Conservation (phyloP, 2,888 invertebrate genomes). For the Nephrotoma guestfalica region DNA sequence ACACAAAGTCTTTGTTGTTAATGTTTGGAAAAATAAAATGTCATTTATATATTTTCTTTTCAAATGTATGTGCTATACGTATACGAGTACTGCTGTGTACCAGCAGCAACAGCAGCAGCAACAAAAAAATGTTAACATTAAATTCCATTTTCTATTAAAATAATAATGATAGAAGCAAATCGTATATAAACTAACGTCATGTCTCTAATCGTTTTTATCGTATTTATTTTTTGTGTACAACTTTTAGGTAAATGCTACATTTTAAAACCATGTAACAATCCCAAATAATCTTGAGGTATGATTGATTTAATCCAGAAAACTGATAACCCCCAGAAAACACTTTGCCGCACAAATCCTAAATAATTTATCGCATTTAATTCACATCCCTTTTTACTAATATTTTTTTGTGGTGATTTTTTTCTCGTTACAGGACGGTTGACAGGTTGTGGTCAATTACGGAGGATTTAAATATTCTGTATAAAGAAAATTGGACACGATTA, state of each 20-base stretch:
- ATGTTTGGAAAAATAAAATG: not conserved
- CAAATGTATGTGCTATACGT: not conserved
- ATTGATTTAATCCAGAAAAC: not conserved
- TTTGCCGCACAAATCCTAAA: not conserved
- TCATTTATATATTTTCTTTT: not conserved
- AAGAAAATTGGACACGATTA: constrained; percentile 80
- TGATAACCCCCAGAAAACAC: not conserved
- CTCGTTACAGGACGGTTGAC: constrained; percentile 47
- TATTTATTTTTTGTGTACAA: not conserved
- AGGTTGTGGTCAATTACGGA: constrained; percentile 75
- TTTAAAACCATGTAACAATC: not conserved
- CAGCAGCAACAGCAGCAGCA: not conserved
- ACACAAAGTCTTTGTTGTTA: not conserved
- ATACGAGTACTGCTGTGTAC: not conserved
- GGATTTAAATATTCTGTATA: constrained; percentile 75
- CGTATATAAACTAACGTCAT: not conserved
- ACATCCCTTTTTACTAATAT: not conserved
- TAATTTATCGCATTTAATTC: not conserved
- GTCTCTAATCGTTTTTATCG: not conserved
- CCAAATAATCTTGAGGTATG: not conserved
- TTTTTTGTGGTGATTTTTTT: not conserved
- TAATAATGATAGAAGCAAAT: not conserved
- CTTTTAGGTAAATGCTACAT: not conserved
- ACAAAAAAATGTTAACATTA: not conserved
- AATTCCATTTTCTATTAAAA: not conserved